phyloP scores from a whole-genome alignment of 2,113 vertebrate genomes.

The Thomomys bottae region DNA sequence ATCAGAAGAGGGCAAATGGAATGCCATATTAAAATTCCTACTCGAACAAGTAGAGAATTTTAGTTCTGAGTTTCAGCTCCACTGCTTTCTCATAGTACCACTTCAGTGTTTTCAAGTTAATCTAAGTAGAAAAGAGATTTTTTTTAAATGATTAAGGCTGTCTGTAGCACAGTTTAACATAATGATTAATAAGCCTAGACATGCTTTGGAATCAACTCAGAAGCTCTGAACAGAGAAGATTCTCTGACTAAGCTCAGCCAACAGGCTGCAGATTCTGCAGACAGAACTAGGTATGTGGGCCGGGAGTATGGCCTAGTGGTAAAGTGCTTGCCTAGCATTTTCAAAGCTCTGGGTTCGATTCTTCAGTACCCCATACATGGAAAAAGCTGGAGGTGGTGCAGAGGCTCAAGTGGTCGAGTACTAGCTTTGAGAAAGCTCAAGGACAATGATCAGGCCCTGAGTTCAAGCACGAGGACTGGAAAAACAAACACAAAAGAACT shows the following conservation, averaged over 20 bases:
- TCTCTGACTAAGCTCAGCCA: neutral
- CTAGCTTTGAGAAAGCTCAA: too few species aligned
- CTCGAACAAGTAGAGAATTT: slow-evolving; percentile 20
- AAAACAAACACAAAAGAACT: too few species aligned
- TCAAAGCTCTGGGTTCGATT: too few species aligned
- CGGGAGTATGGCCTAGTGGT: too few species aligned
- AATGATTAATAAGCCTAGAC: neutral
- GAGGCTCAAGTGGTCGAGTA: too few species aligned
- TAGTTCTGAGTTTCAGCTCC: neutral
- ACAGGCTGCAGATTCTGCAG: neutral
- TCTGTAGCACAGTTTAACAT: neutral
- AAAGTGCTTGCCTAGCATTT: too few species aligned
- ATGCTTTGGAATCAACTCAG: neutral
- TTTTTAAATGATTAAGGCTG: neutral
- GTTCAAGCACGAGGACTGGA: too few species aligned
- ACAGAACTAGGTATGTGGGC: too few species aligned
- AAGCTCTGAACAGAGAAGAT: neutral
- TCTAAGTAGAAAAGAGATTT: neutral
- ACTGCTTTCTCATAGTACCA: neutral
- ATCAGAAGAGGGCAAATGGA: neutral
- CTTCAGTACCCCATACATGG: too few species aligned
- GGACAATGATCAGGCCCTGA: too few species aligned
- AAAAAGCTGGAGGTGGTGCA: too few species aligned
- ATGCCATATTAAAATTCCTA: slow-evolving; percentile 1
- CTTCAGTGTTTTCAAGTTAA: neutral